Conservation (phyloP, 2,888 invertebrate genomes). For the Aphidoletes aphidimyza region DNA sequence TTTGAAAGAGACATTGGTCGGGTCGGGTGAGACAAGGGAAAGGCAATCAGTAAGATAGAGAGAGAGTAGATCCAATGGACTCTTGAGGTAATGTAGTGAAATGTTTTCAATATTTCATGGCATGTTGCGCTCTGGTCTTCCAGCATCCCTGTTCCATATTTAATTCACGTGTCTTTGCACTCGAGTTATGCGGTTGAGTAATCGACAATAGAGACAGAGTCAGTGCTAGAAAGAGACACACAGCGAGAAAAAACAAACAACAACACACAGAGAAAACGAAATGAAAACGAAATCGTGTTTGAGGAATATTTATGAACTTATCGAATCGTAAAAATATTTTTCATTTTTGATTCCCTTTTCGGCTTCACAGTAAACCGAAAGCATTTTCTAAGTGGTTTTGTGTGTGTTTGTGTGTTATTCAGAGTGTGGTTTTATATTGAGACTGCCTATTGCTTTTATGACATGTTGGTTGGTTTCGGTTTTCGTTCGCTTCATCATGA, state of each 20-base stretch:
- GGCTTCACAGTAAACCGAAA: neutral
- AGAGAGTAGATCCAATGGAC: neutral
- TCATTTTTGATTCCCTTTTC: neutral
- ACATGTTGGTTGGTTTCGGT: too few relatives aligned
- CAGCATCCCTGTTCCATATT: constrained; percentile 1
- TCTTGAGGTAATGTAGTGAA: neutral
- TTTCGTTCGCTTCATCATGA: too few relatives aligned
- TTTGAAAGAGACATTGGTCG: too few relatives aligned
- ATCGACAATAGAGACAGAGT: neutral
- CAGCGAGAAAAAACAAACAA: neutral
- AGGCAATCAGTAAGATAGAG: neutral
- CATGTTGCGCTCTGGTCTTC: neutral
- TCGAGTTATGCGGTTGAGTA: constrained; percentile 9
- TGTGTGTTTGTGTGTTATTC: too few relatives aligned
- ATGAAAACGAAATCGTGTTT: neutral
- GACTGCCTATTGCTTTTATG: constrained; percentile 14
- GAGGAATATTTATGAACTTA: constrained; percentile 49
- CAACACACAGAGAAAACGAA: neutral
- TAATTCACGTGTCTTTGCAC: constrained; percentile 35
- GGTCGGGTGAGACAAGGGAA: too few relatives aligned
- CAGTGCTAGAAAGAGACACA: neutral
- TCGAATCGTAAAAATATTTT: constrained; percentile 46
- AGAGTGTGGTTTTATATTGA: too few relatives aligned
- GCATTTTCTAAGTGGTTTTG: too few relatives aligned
- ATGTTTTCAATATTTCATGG: constrained; percentile 47